These are phyloP conservation scores for Festucalex cinctus DNA, from an alignment of 2,113 vertebrate genomes.

Conservation along the genomic window DNA sequence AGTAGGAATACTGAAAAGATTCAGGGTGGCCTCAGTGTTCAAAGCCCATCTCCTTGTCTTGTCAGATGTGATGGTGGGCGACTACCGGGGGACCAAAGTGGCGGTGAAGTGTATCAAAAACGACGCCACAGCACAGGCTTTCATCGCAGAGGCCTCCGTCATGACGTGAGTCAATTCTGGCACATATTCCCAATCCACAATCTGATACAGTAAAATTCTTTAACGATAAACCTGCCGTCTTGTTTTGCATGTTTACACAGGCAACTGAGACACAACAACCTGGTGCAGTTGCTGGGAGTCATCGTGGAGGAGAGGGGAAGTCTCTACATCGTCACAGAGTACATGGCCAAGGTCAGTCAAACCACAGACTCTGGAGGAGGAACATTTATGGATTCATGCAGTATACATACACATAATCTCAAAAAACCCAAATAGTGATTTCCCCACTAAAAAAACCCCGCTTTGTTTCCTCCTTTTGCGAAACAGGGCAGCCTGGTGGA, in stretches of 20 bases:
- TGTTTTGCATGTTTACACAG: slow-evolving; percentile 45
- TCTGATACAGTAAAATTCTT: not conserved
- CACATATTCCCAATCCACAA: too few species aligned
- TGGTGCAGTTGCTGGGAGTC: slow-evolving; percentile 93
- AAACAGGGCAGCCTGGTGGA: slow-evolving; percentile 92
- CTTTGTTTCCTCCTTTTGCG: not conserved
- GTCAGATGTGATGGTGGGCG: slow-evolving; percentile 77
- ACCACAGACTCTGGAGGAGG: too few species aligned
- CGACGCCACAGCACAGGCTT: slow-evolving; percentile 93
- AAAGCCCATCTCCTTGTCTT: not conserved
- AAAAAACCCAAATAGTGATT: too few species aligned
- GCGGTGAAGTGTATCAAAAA: slow-evolving; percentile 98
- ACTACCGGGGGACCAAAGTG: slow-evolving; percentile 93
- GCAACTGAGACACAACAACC: slow-evolving; percentile 93
- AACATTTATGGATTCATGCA: too few species aligned
- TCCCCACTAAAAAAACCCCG: too few species aligned
- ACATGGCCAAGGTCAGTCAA: slow-evolving; percentile 91
- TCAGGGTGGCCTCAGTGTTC: not conserved
- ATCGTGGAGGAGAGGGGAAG: slow-evolving; percentile 92
- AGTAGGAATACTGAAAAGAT: not conserved
- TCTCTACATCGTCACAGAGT: slow-evolving; percentile 95
- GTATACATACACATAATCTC: too few species aligned
- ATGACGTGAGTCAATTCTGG: slow-evolving; percentile 85
- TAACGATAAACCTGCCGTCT: not conserved
- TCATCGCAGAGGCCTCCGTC: slow-evolving; percentile 92